Base-by-base conservation (phyloP, 2,113 vertebrate genomes). In the Zapus hudsonius region DNA sequence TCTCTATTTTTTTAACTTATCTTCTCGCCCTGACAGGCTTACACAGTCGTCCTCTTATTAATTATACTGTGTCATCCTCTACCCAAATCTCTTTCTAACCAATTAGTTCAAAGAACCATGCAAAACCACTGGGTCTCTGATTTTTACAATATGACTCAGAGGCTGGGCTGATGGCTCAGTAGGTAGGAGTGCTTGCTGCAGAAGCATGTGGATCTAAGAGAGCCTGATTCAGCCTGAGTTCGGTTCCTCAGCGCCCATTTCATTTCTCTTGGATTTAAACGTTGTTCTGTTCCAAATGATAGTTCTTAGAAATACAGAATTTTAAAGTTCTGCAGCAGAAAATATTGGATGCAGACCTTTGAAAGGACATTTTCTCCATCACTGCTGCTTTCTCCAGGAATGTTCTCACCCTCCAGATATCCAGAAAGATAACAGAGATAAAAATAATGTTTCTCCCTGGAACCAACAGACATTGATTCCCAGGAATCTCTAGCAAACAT, bases 351-450 rank as follows among this genome's bases (percentile, higher is more conserved):
- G 73, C 2, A 84, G 12, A 11, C 38, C 11, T 57, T 72, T 12
- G 82, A 91, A 61, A 69, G 27, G 13, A 44, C 10, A 79, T 31
- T 84, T 73, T 86, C 27, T 59, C 16, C n/a, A 64, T 15, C 44
- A 69, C 25, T 72, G 42, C 5, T 20, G 63, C 74, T 86, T 95
- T 9, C 33, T 72, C 69, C 31, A n/a, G 38, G 52, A 36, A 76
- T 72, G 55, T 84, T 20, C 44, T 86, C 44, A 55, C 63, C 95
- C 42, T 70, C 42, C 84, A 94, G 90, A 89, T 33, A 90, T 38
- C 40, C 69, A 57, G 31, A 76, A 3, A 81, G 22, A 79, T 3
- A 90, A n/a, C n/a, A n/a, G n/a, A n/a, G n/a, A n/a, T n/a, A n/a
- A n/a, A 61, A 0, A 9, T 63, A 52, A 76, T 8, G 5, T 84